These are phyloP conservation scores for Drosophila sp. DNA, from an alignment of 1,140 invertebrate genomes.

Conservation along the genomic window DNA sequence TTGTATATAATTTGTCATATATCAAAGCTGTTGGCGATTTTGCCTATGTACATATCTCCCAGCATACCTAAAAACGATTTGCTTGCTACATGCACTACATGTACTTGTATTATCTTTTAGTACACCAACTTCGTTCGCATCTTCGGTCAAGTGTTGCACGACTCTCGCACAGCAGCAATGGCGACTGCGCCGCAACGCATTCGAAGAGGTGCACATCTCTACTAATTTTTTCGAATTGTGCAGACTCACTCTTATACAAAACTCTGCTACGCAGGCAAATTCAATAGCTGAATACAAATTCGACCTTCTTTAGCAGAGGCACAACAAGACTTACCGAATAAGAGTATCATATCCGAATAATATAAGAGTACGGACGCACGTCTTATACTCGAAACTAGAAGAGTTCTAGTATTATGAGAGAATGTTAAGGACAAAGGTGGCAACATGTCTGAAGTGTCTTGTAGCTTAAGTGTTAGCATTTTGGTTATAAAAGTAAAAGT, in stretches of 20 bases:
- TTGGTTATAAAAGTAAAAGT: conserved; percentile 79
- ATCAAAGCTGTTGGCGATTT: conserved; percentile 7
- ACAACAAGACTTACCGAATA: neutral
- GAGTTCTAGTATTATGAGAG: conserved; percentile 11
- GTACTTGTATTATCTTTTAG: conserved; percentile 59
- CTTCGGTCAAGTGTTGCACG: conserved; percentile 13
- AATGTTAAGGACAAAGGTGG: conserved; percentile 3
- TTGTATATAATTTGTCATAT: neutral
- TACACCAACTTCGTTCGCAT: conserved; percentile 52
- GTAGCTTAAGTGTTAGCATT: conserved; percentile 52
- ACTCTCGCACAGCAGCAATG: conserved; percentile 58
- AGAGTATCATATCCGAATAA: neutral
- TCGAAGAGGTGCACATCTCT: conserved; percentile 49
- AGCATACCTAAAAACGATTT: conserved; percentile 62
- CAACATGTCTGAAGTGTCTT: conserved; percentile 41
- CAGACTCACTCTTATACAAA: conserved; percentile 59
- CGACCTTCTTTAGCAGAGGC: conserved; percentile 40
- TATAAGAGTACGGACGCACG: neutral
- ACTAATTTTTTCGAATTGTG: conserved; percentile 48
- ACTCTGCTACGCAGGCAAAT: conserved; percentile 19
- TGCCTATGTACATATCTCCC: conserved; percentile 29
- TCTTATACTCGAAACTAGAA: conserved; percentile 20
- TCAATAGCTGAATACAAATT: conserved; percentile 62
- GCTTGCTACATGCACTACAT: conserved; percentile 18
- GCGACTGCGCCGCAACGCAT: conserved; percentile 37